Evolutionary conservation across 2,797 vertebrate species (phyloP), one percentile per base, ranked within the genome.

Genomic region (Discoglossus pictus): DNA sequence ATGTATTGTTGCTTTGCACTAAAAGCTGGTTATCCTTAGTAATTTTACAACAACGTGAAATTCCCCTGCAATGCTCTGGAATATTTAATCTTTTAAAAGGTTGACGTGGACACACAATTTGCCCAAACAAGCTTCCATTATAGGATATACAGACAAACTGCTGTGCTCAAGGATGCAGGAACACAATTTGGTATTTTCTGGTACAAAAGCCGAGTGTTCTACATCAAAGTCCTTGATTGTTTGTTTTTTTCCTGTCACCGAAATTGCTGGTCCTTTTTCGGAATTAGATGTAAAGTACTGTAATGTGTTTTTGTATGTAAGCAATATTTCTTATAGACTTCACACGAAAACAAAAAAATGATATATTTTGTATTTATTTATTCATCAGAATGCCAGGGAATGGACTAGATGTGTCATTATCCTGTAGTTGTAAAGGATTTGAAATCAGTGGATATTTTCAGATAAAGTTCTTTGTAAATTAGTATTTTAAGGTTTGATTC

Each of bases 311-410:
- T 91, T 93, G 84, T 95, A 89, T 88, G 91, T 94, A 87, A 81
- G 84, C 85, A 70, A 59, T 71, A 75, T 92, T 92, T 92, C 89
- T 89, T 81, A 88, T 80, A 87, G 83, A 84, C 70, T 75, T 87
- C 87, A 87, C 84, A 82, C 56, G 52, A 55, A 86, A 82, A 84
- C 87, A 87, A 86, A 82, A 78, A 53, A 91, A 87, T 93, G 83
- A 92, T 94, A 90, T 97, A 95, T 94, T 95, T 96, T 96, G 86
- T 96, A 95, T 92, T 93, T 94, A 97, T 98, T 97, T 96, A 98
- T 96, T 98, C 87, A 89, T 83, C 82, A 83, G 83, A 87, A 61
- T 78, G 78, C 74, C 83, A 85, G 81, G 83, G 84, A 87, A 81
- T 76, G 76, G 75, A 88, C 89, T 76, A 87, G 80, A 85, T 87